Evolutionary conservation across 2,888 invertebrate genomes (phyloP).

Genomic region (Acrobasis consociella): DNA sequence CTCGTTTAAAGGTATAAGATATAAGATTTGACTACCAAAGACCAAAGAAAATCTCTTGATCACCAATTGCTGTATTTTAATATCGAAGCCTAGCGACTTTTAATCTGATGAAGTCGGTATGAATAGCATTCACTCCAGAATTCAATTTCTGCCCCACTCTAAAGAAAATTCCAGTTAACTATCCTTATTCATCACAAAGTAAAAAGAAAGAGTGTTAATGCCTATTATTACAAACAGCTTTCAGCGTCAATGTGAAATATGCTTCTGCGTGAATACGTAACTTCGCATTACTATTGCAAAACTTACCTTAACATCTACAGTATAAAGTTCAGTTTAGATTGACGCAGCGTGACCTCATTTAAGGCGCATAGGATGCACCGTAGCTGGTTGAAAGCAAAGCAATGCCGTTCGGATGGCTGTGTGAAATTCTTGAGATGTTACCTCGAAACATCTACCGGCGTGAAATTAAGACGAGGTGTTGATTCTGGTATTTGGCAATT

Average conservation of each 20-base stretch:
- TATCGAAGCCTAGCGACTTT: too few relatives aligned
- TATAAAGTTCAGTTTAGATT: neutral
- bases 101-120: too few relatives aligned
- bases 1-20: too few relatives aligned
- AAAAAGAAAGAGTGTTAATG: neutral
- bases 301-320: neutral
- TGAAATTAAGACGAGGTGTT: neutral
- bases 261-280: neutral
- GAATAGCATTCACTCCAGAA: too few relatives aligned
- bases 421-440: constrained; percentile 10
- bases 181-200: too few relatives aligned
- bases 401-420: constrained; percentile 7
- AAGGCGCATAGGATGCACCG: neutral
- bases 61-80: too few relatives aligned
- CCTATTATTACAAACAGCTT: neutral
- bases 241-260: neutral
- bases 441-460: neutral
- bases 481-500: neutral
- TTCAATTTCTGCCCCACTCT: too few relatives aligned
- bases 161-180: too few relatives aligned
- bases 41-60: too few relatives aligned
- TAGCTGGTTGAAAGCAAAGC: constrained; percentile 9
- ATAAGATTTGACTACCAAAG: too few relatives aligned
- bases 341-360: neutral
- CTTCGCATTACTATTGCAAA: neutral